Evolutionary conservation across 37 sponge, comb jelly and placozoan genomes (phyloP), one percentile per base, ranked within the genome.

Genomic region (Mnemiopsis leidyi): DNA sequence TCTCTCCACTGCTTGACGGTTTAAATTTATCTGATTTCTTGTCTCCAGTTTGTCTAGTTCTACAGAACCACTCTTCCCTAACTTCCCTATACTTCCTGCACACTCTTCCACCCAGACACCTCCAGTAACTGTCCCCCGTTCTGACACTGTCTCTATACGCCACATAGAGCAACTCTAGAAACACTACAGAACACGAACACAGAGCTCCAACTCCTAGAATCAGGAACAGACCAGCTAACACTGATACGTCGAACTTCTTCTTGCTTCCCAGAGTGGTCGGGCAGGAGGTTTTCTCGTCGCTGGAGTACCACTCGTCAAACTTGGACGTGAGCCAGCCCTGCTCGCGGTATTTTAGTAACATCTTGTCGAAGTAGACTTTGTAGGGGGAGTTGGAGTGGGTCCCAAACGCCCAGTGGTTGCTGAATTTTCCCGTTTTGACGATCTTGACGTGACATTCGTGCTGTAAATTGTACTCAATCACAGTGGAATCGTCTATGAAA

Each of bases 21-120:
- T n/a, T n/a, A n/a, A n/a, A n/a, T n/a, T n/a, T n/a, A n/a, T n/a
- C n/a, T n/a, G n/a, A n/a, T n/a, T n/a, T n/a, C n/a, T n/a, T n/a
- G n/a, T n/a, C n/a, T n/a, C n/a, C n/a, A n/a, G n/a, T n/a, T n/a
- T n/a, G n/a, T n/a, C n/a, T n/a, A n/a, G n/a, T n/a, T n/a, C n/a
- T n/a, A n/a, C n/a, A n/a, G n/a, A 69, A 28, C 73, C 73, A 69
- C 28, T 69, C 73, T 20, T 69, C 73, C n/a, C n/a, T 69, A 5
- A 69, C n/a, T 28, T 69, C 73, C 7, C 2, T 21, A 3, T 25
- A 69, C n/a, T 69, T 69, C 23, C 2, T n/a, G 29, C 9, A 16
- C 9, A 69, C 28, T 3, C 73, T 5, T 3, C n/a, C 21, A 5
- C 29, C 21, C 73, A 69, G 21, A 25, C 28, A 69, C 21, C 73